phyloP scores from a whole-genome alignment of 2,888 invertebrate genomes.

The Drosophila borealis region DNA sequence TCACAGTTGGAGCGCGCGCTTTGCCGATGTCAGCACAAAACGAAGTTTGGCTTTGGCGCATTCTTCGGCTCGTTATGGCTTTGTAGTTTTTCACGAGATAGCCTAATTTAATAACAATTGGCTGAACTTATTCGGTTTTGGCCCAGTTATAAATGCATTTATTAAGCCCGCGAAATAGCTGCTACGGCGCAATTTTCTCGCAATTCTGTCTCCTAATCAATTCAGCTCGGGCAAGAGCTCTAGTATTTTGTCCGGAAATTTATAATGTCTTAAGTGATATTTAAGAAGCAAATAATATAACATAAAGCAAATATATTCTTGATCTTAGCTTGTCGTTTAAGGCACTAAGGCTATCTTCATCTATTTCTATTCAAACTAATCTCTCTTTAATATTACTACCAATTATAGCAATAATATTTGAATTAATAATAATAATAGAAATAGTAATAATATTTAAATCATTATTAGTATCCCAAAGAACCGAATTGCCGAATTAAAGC shows the following conservation, averaged over 20 bases:
- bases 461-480: too few species aligned
- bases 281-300: too few species aligned
- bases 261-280: background rate
- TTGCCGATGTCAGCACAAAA: conserved; percentile 56
- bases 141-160: conserved; percentile 38
- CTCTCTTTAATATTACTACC: background rate
- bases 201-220: background rate
- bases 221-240: background rate
- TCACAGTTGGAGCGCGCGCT: conserved; percentile 57
- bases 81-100: conserved; percentile 57
- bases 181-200: background rate
- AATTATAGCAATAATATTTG: background rate
- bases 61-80: conserved; percentile 69
- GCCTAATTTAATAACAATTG: conserved; percentile 71
- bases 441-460: too few species aligned
- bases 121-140: conserved; percentile 33
- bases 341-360: too few species aligned
- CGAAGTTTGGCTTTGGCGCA: conserved; percentile 50
- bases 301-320: background rate
- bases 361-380: background rate
- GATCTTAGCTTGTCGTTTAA: background rate
- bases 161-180: conserved; percentile 28
- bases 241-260: background rate
- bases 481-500: too few species aligned
- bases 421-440: too few species aligned